phyloP scores from a whole-genome alignment of 2,113 vertebrate genomes.

The Cyanocitta stelleri region DNA sequence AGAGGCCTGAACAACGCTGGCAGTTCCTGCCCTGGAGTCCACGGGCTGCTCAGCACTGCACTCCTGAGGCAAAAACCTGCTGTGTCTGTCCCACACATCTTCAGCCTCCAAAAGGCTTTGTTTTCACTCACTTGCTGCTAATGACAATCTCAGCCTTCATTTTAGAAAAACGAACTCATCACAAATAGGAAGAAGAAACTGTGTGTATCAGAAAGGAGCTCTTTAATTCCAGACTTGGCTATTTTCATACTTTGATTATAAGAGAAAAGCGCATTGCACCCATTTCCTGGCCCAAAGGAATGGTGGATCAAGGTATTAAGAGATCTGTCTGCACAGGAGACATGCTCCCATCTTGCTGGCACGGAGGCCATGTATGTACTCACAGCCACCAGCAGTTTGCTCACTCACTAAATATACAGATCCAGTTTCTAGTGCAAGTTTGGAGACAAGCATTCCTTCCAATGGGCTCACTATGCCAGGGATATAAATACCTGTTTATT shows the following conservation, averaged over 20 bases:
- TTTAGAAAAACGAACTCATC: background rate
- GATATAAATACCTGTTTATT: slow-evolving; percentile 39
- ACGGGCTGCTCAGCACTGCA: background rate
- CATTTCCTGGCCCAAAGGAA: background rate
- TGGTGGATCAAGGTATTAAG: background rate
- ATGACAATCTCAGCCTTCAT: background rate
- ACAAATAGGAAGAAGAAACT: background rate
- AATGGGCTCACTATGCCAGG: background rate
- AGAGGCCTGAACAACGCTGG: background rate
- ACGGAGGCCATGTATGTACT: background rate
- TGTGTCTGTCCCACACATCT: background rate
- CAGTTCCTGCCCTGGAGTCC: background rate
- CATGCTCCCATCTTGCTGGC: slow-evolving; percentile 45
- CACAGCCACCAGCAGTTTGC: slow-evolving; percentile 65
- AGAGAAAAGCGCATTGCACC: background rate
- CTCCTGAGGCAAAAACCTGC: slow-evolving; percentile 15
- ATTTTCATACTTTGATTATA: background rate
- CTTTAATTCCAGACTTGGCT: background rate
- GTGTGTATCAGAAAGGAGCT: background rate
- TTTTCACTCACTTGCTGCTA: background rate
- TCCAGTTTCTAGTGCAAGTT: slow-evolving; percentile 65
- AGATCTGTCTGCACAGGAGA: background rate
- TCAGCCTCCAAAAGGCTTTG: background rate
- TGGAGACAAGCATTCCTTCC: slow-evolving; percentile 66
- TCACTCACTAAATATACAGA: slow-evolving; percentile 64